phyloP scores from a whole-genome alignment of 2,113 vertebrate species.

The Mirza zaza region DNA sequence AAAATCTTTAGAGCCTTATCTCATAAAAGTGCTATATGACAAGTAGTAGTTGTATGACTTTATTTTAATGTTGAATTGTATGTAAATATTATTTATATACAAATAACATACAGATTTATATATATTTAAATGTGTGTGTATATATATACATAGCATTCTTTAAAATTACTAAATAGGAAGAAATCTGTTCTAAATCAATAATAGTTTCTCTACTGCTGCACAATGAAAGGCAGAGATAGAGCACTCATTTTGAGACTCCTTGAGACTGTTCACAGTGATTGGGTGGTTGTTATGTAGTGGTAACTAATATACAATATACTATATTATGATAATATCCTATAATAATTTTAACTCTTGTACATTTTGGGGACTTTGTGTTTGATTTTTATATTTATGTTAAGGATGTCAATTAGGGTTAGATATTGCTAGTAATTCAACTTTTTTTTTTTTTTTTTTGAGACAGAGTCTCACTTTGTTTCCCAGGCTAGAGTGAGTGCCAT shows the following conservation, averaged over 20 bases:
- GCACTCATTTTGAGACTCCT: not conserved
- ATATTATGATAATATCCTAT: not conserved
- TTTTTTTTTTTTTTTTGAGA: too few relatives aligned
- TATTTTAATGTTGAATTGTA: conserved; percentile 33
- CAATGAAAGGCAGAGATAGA: not conserved
- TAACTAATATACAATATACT: not conserved
- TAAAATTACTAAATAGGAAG: not conserved
- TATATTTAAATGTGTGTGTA: not conserved
- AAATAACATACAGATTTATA: not conserved
- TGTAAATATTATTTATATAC: not conserved
- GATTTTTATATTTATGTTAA: conserved; percentile 16
- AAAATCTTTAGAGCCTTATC: not conserved
- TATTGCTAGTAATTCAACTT: conserved; percentile 9
- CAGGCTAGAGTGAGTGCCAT: too few relatives aligned
- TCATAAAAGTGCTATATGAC: not conserved
- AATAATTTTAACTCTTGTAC: not conserved
- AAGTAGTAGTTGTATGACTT: not conserved
- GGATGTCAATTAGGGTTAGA: not conserved
- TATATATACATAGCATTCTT: not conserved
- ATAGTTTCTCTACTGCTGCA: not conserved
- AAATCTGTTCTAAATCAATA: not conserved
- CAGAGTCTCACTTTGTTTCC: too few relatives aligned
- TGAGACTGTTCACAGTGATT: not conserved
- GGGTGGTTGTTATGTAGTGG: not conserved
- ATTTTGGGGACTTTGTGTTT: not conserved